phyloP scores from a whole-genome alignment of 2,888 invertebrate genomes.

The Encarsia formosa region DNA sequence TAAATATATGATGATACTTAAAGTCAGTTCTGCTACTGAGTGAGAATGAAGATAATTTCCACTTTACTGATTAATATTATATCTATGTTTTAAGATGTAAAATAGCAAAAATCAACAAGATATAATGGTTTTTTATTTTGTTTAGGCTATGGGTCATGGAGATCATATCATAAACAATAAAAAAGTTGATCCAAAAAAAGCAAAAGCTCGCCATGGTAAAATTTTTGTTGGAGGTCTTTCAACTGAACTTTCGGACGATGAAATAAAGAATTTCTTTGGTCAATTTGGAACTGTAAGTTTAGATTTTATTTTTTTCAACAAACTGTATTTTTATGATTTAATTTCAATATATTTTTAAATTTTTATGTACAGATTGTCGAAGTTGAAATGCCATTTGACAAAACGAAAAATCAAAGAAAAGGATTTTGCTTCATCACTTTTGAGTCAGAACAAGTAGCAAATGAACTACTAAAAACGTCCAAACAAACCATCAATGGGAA shows the following conservation, averaged over 20 bases:
- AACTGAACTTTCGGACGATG: conserved; percentile 87
- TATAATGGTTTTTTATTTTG: conserved; percentile 12
- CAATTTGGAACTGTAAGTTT: conserved; percentile 85
- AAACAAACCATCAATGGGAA: conserved; percentile 91
- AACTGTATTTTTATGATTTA: background rate
- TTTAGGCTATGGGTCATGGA: conserved; percentile 67
- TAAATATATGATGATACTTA: conserved; percentile 36
- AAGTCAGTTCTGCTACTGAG: conserved; percentile 52
- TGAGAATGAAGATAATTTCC: conserved; percentile 40
- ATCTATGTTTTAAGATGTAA: too few relatives aligned
- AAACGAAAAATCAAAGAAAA: conserved; percentile 93
- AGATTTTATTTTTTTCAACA: background rate
- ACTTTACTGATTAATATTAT: conserved; percentile 19
- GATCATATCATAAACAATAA: conserved; percentile 93
- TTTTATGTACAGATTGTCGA: conserved; percentile 73
- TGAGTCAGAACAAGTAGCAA: conserved; percentile 91
- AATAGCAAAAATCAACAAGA: background rate
- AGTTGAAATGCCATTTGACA: conserved; percentile 96
- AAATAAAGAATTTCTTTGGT: conserved; percentile 87
- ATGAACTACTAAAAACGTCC: conserved; percentile 84
- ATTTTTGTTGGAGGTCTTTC: conserved; percentile 95
- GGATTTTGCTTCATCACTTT: conserved; percentile 98
- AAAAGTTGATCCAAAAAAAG: conserved; percentile 93
- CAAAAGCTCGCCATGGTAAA: conserved; percentile 91
- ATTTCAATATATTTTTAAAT: background rate